phyloP scores from a whole-genome alignment of 1,140 invertebrate genomes.

The Orussus abietinus region DNA sequence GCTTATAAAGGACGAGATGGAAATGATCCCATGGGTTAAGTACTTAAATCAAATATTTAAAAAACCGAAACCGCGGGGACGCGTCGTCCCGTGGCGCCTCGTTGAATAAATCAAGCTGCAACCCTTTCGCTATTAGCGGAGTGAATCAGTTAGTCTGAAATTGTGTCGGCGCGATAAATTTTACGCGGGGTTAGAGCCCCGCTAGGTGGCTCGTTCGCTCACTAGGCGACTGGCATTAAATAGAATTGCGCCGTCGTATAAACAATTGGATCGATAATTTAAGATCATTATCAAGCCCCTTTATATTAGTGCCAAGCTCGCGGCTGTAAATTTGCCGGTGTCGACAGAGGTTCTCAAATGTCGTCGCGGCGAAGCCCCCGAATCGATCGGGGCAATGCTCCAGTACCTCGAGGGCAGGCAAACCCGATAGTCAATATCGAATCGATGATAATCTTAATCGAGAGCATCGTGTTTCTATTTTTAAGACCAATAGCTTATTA shows the following conservation, averaged over 20 bases:
- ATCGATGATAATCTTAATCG: no score
- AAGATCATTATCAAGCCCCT: slow-evolving; percentile 49
- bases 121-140: slow-evolving; percentile 37
- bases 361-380: slow-evolving; percentile 9
- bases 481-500: no score
- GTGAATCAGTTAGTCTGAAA: slow-evolving; percentile 46
- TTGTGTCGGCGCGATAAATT: slow-evolving; percentile 46
- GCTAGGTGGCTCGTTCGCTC: slow-evolving; percentile 24
- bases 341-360: slow-evolving; percentile 36
- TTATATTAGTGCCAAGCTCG: slow-evolving; percentile 42
- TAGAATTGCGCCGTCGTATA: slow-evolving; percentile 49
- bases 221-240: slow-evolving; percentile 40
- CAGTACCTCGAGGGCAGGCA: background rate
- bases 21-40: no score
- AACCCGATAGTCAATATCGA: background rate
- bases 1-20: no score
- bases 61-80: no score
- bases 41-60: no score
- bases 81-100: no score
- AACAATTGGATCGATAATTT: slow-evolving; percentile 54
- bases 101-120: slow-evolving; percentile 40
- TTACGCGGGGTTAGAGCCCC: slow-evolving; percentile 22
- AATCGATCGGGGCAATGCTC: slow-evolving; percentile 12
- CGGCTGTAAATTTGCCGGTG: slow-evolving; percentile 35
- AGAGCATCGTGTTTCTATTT: no score